These are phyloP conservation scores for Epinephelus cyanopodus DNA, from an alignment of 2,113 vertebrate genomes.

Conservation along the genomic window DNA sequence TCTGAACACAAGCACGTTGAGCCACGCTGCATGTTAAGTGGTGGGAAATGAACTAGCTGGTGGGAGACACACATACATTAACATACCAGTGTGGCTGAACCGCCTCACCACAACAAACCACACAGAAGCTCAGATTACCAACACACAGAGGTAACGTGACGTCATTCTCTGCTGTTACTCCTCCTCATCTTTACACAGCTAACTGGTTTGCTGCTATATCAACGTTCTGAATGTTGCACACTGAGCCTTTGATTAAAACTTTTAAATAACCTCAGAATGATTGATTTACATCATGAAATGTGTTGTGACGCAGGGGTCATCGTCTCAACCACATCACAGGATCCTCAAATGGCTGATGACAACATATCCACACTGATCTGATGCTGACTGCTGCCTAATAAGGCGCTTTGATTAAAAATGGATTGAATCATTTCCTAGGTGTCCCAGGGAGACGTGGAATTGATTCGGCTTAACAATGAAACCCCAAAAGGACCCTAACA, in stretches of 20 bases:
- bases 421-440: slow-evolving; percentile 33
- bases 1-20: no score
- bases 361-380: slow-evolving; percentile 18
- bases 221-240: no score
- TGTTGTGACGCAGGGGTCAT: background rate
- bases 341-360: background rate
- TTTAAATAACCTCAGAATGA: background rate
- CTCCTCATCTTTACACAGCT: no score
- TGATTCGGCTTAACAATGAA: slow-evolving; percentile 26
- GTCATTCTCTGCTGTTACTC: no score
- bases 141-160: no score
- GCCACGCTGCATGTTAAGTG: no score
- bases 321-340: slow-evolving; percentile 9
- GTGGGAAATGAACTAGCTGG: no score
- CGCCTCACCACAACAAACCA: no score
- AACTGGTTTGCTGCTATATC: no score
- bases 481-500: background rate
- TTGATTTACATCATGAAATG: background rate
- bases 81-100: no score
- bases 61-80: no score
- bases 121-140: no score
- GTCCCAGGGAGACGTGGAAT: slow-evolving; percentile 37
- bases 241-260: background rate
- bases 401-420: slow-evolving; percentile 62
- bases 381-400: slow-evolving; percentile 20